Base-by-base conservation (phyloP, 2,888 invertebrate species). In the Chydorus sphaericus region DNA sequence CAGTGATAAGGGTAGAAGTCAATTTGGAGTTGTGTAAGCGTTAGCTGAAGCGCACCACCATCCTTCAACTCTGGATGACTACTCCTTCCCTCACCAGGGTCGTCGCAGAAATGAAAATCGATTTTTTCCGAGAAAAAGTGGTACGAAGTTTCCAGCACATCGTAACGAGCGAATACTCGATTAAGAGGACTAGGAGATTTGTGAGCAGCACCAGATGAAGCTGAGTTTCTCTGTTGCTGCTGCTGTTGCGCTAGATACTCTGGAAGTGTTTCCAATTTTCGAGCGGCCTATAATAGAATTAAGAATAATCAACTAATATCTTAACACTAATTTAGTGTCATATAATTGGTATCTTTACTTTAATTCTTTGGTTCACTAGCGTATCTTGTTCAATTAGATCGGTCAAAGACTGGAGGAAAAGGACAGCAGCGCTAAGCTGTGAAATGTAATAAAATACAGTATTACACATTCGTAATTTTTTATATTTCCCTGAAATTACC, bases 1-100 rank as follows among this genome's bases (percentile, higher is more conserved):
- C 89, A 78, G 71, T 97, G 94, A 73, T 92, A 96, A 0, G 98
- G 97, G 74, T 97, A 98, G 66, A 88, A 85, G 70, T 98, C 96
- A 1, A 94, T 76, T 59, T 67, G 63, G 36, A 75, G 62, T 67
- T 84, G 84, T 61, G 83, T 81, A 38, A 98, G 74, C 0, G 87
- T 85, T 58, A 97, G 81, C 74, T 96, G 96, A 55, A 98, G 71
- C 1, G 96, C 93, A 1, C 93, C 97, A 2, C 94, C 94, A 61
- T 86, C 85, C 62, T 83, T 79, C 26, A 92, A 71, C 38, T 85
- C 82, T 0, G 89, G 88, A 73, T 89, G 84, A 59, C 80, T 78
- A 0, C 90, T 90, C 61, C 90, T 76, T 2, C 90, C 90, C 71
- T 81, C 86, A 62, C 88, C 90, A 59, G 85, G 83, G 70, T 98